Conservation (phyloP, 2,888 invertebrate genomes). For the Agrochola circellaris region DNA sequence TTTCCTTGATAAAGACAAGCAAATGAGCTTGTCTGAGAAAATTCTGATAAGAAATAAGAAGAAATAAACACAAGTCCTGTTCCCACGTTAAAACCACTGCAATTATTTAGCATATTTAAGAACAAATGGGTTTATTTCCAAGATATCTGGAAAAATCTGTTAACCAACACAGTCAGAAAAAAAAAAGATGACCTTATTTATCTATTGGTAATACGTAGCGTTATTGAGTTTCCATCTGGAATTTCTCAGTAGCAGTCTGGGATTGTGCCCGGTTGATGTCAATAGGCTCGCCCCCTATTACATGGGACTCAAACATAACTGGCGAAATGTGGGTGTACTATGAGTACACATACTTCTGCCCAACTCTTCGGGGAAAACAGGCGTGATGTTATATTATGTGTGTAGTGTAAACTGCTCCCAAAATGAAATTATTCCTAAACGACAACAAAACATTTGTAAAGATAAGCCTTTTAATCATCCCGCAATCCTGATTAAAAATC, state of each 20-base stretch:
- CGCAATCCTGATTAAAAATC: background rate
- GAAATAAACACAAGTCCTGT: background rate
- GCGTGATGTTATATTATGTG: background rate
- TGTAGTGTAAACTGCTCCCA: background rate
- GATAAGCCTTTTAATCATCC: background rate
- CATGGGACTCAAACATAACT: background rate
- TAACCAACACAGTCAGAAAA: background rate
- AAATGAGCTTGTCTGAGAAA: background rate
- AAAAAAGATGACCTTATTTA: background rate
- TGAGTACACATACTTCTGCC: background rate
- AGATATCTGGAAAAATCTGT: background rate
- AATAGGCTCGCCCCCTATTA: background rate
- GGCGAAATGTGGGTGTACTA: background rate
- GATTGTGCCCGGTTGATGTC: background rate
- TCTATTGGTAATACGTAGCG: background rate
- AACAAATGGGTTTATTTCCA: background rate
- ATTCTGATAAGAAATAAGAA: background rate
- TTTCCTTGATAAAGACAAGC: background rate
- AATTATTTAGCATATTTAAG: background rate
- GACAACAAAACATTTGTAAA: background rate
- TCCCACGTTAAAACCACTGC: slow-evolving; percentile 3
- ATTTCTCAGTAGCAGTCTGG: background rate
- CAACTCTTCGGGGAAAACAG: background rate
- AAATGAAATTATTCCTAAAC: background rate
- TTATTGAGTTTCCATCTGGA: background rate